Evolutionary conservation across 2,888 invertebrate species (phyloP).

Genomic region (Antheraea assamensis): DNA sequence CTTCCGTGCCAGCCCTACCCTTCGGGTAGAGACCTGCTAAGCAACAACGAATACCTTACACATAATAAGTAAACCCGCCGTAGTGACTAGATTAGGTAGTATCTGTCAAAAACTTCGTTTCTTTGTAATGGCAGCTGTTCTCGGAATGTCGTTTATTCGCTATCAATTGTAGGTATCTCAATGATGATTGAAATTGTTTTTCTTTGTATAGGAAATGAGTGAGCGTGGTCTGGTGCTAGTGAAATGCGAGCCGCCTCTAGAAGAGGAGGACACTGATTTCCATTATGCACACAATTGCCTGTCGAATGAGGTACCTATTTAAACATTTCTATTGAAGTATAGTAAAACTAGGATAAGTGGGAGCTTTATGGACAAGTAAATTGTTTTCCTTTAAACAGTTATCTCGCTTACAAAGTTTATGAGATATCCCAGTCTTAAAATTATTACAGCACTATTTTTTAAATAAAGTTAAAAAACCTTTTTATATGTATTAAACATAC

Average conservation of each 20-base stretch:
- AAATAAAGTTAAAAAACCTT: too few relatives aligned
- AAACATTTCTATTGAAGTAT: not conserved
- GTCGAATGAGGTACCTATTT: slow-evolving; percentile 49
- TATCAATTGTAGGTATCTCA: not conserved
- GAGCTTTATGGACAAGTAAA: too few relatives aligned
- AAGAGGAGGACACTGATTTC: slow-evolving; percentile 63
- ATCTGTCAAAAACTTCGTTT: not conserved
- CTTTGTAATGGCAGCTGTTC: not conserved
- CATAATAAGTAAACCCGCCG: not conserved
- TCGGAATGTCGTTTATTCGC: not conserved
- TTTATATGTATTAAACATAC: too few relatives aligned
- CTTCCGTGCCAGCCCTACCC: not conserved
- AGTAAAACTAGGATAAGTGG: too few relatives aligned
- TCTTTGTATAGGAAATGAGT: slow-evolving; percentile 62
- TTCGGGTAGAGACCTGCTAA: too few relatives aligned
- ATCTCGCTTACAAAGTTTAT: too few relatives aligned
- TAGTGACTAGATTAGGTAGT: not conserved
- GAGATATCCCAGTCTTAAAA: too few relatives aligned
- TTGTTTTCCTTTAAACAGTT: too few relatives aligned
- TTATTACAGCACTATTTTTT: too few relatives aligned
- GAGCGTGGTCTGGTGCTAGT: slow-evolving; percentile 55
- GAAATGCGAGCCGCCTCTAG: slow-evolving; percentile 69
- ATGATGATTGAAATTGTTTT: not conserved
- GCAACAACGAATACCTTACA: not conserved
- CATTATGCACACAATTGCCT: slow-evolving; percentile 54